Conservation (phyloP, 2,113 vertebrate genomes). For the Porphyrio hochstetteri region DNA sequence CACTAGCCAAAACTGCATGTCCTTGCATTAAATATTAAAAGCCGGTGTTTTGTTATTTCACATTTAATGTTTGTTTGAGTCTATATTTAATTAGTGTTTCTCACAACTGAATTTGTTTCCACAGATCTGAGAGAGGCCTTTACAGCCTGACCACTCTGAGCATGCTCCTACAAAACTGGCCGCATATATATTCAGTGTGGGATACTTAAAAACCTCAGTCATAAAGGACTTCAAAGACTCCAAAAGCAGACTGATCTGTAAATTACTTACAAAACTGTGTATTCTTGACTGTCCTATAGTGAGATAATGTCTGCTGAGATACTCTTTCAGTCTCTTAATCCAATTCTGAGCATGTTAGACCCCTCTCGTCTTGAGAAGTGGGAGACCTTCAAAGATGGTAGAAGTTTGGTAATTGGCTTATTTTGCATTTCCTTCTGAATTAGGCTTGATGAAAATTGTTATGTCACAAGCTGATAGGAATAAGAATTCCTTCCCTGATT, state of each 20-base stretch:
- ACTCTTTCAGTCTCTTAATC: background rate
- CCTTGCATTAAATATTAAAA: background rate
- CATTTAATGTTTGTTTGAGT: background rate
- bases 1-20: background rate
- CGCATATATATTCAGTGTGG: background rate
- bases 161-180: background rate
- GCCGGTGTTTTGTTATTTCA: background rate
- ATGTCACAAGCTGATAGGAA: background rate
- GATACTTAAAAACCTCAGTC: background rate
- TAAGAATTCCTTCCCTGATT: background rate
- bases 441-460: slow-evolving; percentile 32
- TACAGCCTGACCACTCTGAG: background rate
- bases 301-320: background rate
- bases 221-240: background rate
- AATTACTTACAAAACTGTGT: background rate
- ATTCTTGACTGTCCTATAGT: background rate
- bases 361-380: background rate
- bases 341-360: background rate
- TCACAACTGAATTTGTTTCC: background rate
- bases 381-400: background rate
- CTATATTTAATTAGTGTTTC: background rate
- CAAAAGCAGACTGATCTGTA: background rate
- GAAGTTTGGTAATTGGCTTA: background rate
- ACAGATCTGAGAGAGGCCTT: background rate
- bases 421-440: slow-evolving; percentile 29